phyloP scores from a whole-genome alignment of 1,140 invertebrate species.

The Bombyx mandarina region DNA sequence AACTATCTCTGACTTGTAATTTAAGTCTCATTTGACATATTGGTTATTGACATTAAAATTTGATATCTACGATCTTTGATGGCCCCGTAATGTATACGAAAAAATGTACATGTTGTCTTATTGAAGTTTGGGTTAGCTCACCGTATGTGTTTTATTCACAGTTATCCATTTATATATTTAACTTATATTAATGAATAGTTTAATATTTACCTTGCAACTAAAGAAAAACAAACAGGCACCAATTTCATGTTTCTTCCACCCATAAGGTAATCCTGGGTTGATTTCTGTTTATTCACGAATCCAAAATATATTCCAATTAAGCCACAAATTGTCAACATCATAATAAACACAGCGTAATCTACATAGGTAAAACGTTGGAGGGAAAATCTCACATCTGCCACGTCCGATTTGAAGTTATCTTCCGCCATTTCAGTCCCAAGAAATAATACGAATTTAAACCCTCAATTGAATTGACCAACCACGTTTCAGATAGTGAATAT shows the following conservation, averaged over 20 bases:
- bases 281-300: conserved; percentile 77
- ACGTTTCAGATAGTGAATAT: no score
- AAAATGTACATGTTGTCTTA: no score
- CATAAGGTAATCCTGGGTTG: conserved; percentile 84
- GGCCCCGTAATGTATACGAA: no score
- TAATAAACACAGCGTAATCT: conserved; percentile 81
- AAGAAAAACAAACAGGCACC: conserved; percentile 84
- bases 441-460: no score
- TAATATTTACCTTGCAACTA: conserved; percentile 79
- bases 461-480: no score
- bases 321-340: conserved; percentile 81
- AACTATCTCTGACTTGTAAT: no score
- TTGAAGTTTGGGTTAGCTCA: no score
- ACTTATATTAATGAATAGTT: background rate
- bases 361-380: conserved; percentile 77
- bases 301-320: conserved; percentile 86
- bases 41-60: no score
- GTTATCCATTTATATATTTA: background rate
- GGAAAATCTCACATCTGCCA: conserved; percentile 73
- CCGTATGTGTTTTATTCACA: no score
- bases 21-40: no score
- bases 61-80: no score
- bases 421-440: no score
- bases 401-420: conserved; percentile 35
- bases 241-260: conserved; percentile 87